A percentile compares a stretch with the other conserved stretches of the same genome.
Conservation (phyloP, 64 coral and sea anemone genomes). For the Anthopleura sola region DNA sequence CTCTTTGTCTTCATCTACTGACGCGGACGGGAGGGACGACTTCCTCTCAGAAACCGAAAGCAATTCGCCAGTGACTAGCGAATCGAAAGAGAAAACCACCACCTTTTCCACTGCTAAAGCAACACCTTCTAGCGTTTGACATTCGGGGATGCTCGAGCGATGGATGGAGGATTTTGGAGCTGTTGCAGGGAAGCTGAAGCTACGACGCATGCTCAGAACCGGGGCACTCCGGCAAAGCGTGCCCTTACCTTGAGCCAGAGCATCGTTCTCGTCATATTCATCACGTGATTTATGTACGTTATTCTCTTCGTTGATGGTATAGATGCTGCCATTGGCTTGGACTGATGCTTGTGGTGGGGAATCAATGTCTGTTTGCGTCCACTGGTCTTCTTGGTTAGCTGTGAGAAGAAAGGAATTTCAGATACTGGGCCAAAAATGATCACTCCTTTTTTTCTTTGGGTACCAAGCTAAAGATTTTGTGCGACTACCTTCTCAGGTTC, state of each 20-base stretch:
- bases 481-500: no score
- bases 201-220: constrained; percentile 11
- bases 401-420: background rate
- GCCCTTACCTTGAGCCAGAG: background rate
- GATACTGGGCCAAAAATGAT: background rate
- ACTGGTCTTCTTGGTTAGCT: background rate
- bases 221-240: background rate
- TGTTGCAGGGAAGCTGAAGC: background rate
- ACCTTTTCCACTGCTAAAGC: constrained; percentile 3
- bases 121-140: constrained; percentile 1
- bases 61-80: background rate
- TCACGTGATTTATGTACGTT: background rate
- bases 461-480: no score
- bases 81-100: constrained; percentile 2
- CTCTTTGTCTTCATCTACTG: background rate
- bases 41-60: background rate
- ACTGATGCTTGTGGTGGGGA: background rate
- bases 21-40: background rate
- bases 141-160: background rate
- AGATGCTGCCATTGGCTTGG: background rate
- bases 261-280: background rate
- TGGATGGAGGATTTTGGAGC: background rate
- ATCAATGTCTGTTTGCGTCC: background rate
- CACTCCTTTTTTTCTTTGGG: no score
- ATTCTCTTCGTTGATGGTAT: constrained; percentile 2